Conservation (phyloP, 1,140 invertebrate genomes). For the Leguminivora glycinivorella region DNA sequence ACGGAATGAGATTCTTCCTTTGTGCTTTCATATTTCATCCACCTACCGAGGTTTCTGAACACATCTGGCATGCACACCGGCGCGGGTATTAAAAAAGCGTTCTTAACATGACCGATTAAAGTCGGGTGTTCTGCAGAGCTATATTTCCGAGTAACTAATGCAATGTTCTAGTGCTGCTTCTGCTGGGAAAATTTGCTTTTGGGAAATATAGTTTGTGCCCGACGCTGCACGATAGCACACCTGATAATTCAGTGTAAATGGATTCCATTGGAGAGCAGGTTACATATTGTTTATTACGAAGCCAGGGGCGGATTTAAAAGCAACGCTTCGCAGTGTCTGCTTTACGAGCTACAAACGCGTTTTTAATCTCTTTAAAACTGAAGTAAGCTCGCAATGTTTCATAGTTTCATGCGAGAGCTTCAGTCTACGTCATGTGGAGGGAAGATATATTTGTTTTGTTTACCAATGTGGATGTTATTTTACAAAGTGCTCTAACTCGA, state of each 20-base stretch:
- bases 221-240: constrained; percentile 43
- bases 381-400: constrained; percentile 15
- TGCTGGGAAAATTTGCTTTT: constrained; percentile 59
- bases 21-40: constrained; percentile 68
- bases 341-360: constrained; percentile 27
- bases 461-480: background rate
- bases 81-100: constrained; percentile 40
- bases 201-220: constrained; percentile 51
- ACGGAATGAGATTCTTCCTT: constrained; percentile 65
- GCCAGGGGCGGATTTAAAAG: constrained; percentile 42
- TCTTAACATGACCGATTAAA: constrained; percentile 44
- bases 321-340: constrained; percentile 27
- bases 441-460: background rate
- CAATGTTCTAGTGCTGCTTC: constrained; percentile 50
- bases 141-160: constrained; percentile 45
- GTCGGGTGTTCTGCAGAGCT: constrained; percentile 39
- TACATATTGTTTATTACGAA: constrained; percentile 53
- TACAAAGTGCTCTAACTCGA: background rate
- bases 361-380: constrained; percentile 10
- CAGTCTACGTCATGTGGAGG: background rate
- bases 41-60: constrained; percentile 49
- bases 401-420: constrained; percentile 2
- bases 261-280: constrained; percentile 47
- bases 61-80: constrained; percentile 41
- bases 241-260: constrained; percentile 67